phyloP scores from a whole-genome alignment of 2,888 invertebrate genomes.

The Busseola fusca region DNA sequence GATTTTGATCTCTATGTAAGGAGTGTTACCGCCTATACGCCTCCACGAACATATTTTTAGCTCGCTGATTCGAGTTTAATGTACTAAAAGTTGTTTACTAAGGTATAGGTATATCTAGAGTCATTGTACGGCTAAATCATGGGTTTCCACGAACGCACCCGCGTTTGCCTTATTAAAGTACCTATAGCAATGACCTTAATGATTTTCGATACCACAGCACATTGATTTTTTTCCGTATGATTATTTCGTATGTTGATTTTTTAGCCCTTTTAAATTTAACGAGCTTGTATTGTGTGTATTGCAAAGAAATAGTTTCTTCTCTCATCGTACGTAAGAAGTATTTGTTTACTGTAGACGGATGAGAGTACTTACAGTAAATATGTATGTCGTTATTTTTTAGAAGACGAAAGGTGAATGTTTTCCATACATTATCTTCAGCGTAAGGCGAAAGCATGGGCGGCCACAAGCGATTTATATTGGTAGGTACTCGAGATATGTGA shows the following conservation, averaged over 20 bases:
- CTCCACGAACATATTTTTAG: conserved; percentile 52
- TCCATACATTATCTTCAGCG: conserved; percentile 1
- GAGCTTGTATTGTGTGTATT: conserved; percentile 35
- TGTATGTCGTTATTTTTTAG: conserved; percentile 16
- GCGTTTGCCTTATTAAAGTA: conserved; percentile 28
- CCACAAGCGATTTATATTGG: conserved; percentile 12
- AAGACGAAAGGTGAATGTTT: conserved; percentile 1
- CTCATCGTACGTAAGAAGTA: neutral
- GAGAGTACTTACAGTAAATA: neutral
- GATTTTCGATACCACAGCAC: conserved; percentile 35
- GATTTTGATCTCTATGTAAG: conserved; percentile 58
- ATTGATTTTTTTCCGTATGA: conserved; percentile 29
- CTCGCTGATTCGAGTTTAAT: conserved; percentile 59
- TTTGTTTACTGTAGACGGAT: neutral
- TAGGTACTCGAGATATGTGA: conserved; percentile 14
- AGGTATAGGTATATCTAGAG: conserved; percentile 53
- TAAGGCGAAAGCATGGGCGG: conserved; percentile 10
- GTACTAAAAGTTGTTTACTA: conserved; percentile 62
- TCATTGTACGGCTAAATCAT: conserved; percentile 57
- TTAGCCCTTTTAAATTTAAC: conserved; percentile 40
- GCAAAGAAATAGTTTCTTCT: conserved; percentile 25
- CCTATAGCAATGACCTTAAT: conserved; percentile 54
- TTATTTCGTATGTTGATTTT: conserved; percentile 33
- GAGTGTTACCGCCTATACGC: conserved; percentile 44
- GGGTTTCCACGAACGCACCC: conserved; percentile 44